Evolutionary conservation across 53 echinoderm and acorn worm species (phyloP), one percentile per base, ranked within the genome.

Genomic region (Crossaster papposus): DNA sequence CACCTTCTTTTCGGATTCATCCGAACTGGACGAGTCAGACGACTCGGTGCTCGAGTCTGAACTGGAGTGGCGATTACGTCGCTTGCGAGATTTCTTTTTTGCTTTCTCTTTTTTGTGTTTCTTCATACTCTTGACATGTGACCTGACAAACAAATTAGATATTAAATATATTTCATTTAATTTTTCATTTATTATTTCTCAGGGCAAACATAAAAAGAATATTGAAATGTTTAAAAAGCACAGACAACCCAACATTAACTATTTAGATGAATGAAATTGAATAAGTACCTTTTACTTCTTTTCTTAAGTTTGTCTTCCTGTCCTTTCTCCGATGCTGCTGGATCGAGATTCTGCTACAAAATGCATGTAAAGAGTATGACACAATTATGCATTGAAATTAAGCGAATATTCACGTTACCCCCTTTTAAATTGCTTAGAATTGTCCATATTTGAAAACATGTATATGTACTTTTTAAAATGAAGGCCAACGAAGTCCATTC

Each of bases 1-100:
- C 77, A 2, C 62, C 30, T 87, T 64, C 14, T 76, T 64, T 24
- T 87, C 87, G 30, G 77, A 87, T 35, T 87, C 87, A 26, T 76
- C 53, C 0, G 87, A 87, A 62, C 37, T 62, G 28, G 87, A 87
- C n/a, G 75, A 84, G 29, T 72, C 72, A 15, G 72, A 84, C 20
- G 84, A 72, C 26, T 87, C 87, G n/a, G 87, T 58, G 36, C 62
- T 76, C 14, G 75, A 75, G 36, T 87, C 87, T 0, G 87, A 87
- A 68, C 54, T 31, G 6, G 72, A 81, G 62, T 54, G 64, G 0
- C 38, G 71, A 22, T 18, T 7, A 13, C 73, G 18, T 36, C 37
- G 52, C 54, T 81, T 73, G 7, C 26, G 50, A 29, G 35, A 72
- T 79, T 52, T 65, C 35, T 90, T 72, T 82, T 90, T 90, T 53